These are phyloP conservation scores for Molanna angustata DNA, from an alignment of 2,888 invertebrate genomes.

Conservation along the genomic window DNA sequence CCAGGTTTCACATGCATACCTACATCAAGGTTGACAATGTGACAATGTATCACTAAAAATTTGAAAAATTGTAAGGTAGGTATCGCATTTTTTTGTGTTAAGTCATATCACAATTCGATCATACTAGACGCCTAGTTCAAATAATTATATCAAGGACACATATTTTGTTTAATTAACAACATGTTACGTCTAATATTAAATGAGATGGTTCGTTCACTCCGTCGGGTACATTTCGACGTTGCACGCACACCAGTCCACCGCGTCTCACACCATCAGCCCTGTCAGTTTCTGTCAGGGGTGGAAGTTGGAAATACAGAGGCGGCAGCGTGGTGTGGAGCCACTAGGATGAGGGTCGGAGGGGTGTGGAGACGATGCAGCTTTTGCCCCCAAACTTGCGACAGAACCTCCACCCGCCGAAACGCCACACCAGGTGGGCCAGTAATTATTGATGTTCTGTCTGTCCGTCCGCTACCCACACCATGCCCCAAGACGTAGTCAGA, in stretches of 20 bases:
- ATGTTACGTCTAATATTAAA: too few species aligned
- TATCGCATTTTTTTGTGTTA: too few species aligned
- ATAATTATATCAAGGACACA: too few species aligned
- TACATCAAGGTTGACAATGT: too few species aligned
- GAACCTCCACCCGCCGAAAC: slow-evolving; percentile 18
- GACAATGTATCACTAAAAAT: too few species aligned
- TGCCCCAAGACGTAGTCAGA: slow-evolving; percentile 26
- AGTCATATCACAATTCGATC: too few species aligned
- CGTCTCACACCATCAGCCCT: not conserved
- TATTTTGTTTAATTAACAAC: too few species aligned
- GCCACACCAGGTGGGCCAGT: slow-evolving; percentile 31
- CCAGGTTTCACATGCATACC: too few species aligned
- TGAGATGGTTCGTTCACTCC: too few species aligned
- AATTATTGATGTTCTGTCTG: slow-evolving; percentile 34
- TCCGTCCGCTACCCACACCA: slow-evolving; percentile 25
- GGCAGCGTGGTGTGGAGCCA: slow-evolving; percentile 32
- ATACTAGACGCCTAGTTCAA: too few species aligned
- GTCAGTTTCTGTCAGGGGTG: too few species aligned
- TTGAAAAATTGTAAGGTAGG: too few species aligned
- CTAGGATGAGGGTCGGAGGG: slow-evolving; percentile 36
- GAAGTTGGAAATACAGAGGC: slow-evolving; percentile 47
- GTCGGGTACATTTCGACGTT: slow-evolving; percentile 3
- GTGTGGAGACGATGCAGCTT: not conserved
- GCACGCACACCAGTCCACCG: slow-evolving; percentile 25
- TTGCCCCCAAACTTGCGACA: slow-evolving; percentile 36